phyloP scores from a whole-genome alignment of 2,113 vertebrate species.

The Elgaria multicarinata region DNA sequence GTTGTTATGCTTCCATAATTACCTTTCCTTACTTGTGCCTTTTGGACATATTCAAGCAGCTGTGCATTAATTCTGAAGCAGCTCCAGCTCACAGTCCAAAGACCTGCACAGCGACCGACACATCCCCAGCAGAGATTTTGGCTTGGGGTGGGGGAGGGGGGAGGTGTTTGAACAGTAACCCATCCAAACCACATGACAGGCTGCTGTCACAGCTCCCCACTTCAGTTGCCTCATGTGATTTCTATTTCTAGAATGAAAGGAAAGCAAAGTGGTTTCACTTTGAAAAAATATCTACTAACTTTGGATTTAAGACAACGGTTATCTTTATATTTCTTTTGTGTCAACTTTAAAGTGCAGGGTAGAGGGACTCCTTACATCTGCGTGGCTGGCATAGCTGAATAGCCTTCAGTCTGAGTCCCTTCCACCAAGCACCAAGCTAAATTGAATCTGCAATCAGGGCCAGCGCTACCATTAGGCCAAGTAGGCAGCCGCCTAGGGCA shows the following conservation, averaged over 20 bases:
- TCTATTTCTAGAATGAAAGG: background rate
- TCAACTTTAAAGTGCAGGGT: background rate
- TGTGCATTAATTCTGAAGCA: background rate
- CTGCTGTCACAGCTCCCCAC: constrained; percentile 1
- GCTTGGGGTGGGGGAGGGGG: no score
- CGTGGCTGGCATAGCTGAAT: background rate
- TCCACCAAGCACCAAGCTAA: background rate
- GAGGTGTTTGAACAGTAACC: background rate
- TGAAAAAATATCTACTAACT: background rate
- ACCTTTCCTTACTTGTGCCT: background rate
- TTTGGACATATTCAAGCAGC: background rate
- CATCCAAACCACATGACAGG: background rate
- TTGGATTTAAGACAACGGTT: background rate
- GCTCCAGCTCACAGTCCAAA: background rate
- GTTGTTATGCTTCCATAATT: background rate
- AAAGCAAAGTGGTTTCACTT: background rate
- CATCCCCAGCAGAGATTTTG: background rate
- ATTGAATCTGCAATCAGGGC: no score
- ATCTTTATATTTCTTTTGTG: background rate
- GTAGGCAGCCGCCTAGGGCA: no score
- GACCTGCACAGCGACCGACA: background rate
- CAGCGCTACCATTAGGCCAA: no score
- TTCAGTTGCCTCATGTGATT: background rate
- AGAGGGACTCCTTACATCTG: background rate
- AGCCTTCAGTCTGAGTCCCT: background rate